Evolutionary conservation across 2,797 vertebrate genomes (phyloP), one percentile per base, ranked within the genome.

Genomic region (Allobates femoralis): DNA sequence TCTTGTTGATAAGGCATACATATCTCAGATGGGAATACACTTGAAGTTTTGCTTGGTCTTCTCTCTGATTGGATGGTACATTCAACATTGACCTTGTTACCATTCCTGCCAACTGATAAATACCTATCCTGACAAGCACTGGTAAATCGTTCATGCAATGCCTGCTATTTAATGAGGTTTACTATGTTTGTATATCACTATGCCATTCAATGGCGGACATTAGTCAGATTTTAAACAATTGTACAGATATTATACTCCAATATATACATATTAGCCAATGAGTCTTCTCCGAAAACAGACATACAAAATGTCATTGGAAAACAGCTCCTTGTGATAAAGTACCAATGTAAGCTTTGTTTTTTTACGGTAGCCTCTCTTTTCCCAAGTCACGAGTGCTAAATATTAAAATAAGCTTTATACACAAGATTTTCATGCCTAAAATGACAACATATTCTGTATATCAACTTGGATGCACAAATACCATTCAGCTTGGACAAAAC

Each of bases 241-340:
- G 1, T 28, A 79, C 75, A 56, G 23, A 60, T 26, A 34, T 34
- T 55, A 73, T 46, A 73, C 23, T 73, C 23, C 30, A 73, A 67
- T 73, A 73, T 82, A 82, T 73, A 73, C 51, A 71, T 73, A 64
- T 37, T 56, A 67, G 28, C 81, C 81, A 83, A 74, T 74, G 26
- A 60, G 26, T 58, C 69, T 60, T 11, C 21, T 46, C 55, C 67
- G 28, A 30, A 83, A 74, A 41, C 55, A 83, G 81, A 75, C 46
- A 37, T 50, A 41, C 56, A 58, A 81, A 86, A 86, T 86, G 85
- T 66, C 71, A 53, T 64, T 81, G 85, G 71, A 81, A 86, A 79
- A 66, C 37, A 84, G 34, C 62, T 75, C 14, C 15, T 64, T 58
- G n/a, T 56, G n/a, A 75, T 60, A 51, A 19, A 21, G 46, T 60